Conservation (phyloP, 2,113 vertebrate species). For the Menura novaehollandiae region DNA sequence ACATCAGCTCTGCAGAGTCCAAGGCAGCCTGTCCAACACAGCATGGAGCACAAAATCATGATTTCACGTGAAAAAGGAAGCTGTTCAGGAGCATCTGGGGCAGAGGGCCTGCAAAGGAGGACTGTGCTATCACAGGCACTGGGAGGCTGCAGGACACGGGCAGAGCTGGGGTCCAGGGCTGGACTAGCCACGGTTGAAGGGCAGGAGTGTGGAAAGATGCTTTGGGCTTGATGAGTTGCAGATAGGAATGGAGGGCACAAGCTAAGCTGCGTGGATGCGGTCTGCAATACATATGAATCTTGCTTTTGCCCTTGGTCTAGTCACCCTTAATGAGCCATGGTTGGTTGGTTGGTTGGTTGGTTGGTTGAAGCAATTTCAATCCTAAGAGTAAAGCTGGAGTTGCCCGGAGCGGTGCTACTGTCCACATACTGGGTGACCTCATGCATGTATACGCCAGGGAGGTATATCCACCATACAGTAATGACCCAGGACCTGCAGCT, state of each 20-base stretch:
- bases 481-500: conserved; percentile 23
- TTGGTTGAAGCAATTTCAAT: conserved; percentile 16
- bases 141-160: not conserved
- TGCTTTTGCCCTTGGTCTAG: not conserved
- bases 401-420: not conserved
- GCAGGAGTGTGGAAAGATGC: not conserved
- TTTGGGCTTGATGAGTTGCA: not conserved
- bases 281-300: not conserved
- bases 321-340: not conserved
- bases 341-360: not conserved
- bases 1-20: not conserved
- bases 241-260: not conserved
- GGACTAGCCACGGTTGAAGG: not conserved
- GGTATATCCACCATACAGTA: not conserved
- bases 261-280: not conserved
- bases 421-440: conserved; percentile 5
- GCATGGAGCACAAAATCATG: not conserved
- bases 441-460: not conserved
- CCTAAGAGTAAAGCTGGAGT: not conserved
- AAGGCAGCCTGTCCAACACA: not conserved
- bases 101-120: not conserved
- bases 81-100: not conserved
- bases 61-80: not conserved
- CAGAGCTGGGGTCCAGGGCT: not conserved
- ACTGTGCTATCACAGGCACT: not conserved